Evolutionary conservation across 92 coral and sea anemone species (phyloP).

Genomic region (Umimayanthus chanpuru): DNA sequence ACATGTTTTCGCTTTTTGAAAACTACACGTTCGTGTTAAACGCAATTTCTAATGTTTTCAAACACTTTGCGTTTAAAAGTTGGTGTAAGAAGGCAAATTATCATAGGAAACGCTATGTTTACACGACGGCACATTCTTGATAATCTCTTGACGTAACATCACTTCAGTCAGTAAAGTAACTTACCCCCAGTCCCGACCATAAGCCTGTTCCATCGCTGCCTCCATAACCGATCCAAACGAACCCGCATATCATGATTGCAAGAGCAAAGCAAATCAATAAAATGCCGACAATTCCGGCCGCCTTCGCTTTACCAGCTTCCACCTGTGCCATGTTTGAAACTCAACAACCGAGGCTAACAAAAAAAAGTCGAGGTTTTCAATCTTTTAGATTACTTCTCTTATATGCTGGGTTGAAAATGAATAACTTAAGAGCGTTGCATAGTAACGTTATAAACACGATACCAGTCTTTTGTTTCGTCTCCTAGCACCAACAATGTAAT

Average conservation of each 20-base stretch:
- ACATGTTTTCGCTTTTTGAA: not conserved
- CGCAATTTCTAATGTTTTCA: not conserved
- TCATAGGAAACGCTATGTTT: not conserved
- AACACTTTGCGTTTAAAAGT: not conserved
- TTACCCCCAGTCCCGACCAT: constrained; percentile 85
- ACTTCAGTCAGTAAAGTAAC: not conserved
- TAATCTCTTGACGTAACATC: not conserved
- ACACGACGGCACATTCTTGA: not conserved
- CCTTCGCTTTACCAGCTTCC: constrained; percentile 74
- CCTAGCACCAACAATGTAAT: not conserved
- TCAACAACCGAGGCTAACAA: not conserved
- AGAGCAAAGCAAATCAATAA: constrained; percentile 47
- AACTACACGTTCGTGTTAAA: not conserved
- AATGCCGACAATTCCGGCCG: constrained; percentile 78
- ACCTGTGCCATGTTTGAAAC: constrained; percentile 26
- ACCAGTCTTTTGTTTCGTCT: not conserved
- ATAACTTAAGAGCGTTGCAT: constrained; percentile 8
- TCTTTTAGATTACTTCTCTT: not conserved
- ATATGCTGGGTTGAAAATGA: not conserved
- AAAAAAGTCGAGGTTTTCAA: not conserved
- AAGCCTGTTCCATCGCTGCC: constrained; percentile 68
- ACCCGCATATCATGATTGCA: constrained; percentile 59
- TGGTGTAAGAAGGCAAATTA: not conserved
- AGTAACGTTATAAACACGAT: constrained; percentile 9
- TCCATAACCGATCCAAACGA: constrained; percentile 62